Base-by-base conservation (phyloP, 2,797 vertebrate genomes). In the Sternotherus odoratus region DNA sequence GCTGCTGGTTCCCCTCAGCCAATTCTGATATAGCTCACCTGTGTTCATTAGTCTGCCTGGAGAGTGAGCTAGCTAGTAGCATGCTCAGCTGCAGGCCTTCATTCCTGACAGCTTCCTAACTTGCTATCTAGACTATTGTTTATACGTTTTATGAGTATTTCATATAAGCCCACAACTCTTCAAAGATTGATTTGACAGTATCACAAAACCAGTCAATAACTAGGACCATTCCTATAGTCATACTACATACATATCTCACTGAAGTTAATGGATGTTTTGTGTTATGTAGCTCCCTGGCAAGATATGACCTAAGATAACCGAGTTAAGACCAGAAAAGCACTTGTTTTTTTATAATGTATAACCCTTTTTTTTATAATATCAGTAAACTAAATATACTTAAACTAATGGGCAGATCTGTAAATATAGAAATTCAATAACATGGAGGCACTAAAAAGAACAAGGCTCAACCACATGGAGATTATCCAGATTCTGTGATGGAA, bases 381-480 rank as follows among this genome's bases (percentile, higher is more conserved):
- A 69, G 28, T 82, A 86, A 89, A 21, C 0, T 0, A 0, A 0
- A 28, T 49, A 60, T n/a, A 77, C 54, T 81, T 90, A 49, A 54
- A 72, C 51, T 53, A 24, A 57, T 49, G 13, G 6, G 82, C 82
- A 79, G 39, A 43, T 60, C 1, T n/a, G 46, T 80, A 48, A 82
- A 88, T 0, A 1, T 3, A 49, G 82, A 48, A 2, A 28, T 87
- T 89, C 21, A 30, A 79, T 92, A 43, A 24, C 23, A 21, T 79
- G 56, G 2, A 84, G 53, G 82, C 56, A 78, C 80, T 6, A 1
- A 36, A 80, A 78, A 91, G 69, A 17, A 24, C 2, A 49, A 57
- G 90, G 17, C 19, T 86, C 75, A 82, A 72, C 80, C 56, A 93
- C 87, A 56, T 88, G 84, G 84, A 82, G 85, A 72, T 19, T 28